Evolutionary conservation across 2,797 vertebrate species (phyloP).

Genomic region (Acipenser transmontanus): DNA sequence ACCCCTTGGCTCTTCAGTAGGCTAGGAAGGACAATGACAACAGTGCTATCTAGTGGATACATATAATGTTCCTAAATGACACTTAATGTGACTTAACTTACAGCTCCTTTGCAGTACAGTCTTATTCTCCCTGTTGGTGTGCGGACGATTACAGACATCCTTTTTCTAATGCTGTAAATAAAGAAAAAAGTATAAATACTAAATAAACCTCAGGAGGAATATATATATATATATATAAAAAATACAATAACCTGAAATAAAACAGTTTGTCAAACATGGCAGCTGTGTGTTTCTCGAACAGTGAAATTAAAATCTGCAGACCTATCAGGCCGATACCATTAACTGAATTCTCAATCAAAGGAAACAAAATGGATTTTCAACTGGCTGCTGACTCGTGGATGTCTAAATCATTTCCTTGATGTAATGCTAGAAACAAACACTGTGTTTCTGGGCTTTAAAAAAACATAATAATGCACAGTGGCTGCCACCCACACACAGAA

Average conservation of each 20-base stretch:
- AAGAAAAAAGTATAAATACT: conserved; percentile 25
- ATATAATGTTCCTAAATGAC: too few relatives aligned
- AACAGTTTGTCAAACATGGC: conserved; percentile 18
- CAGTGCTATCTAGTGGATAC: too few relatives aligned
- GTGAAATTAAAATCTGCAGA: neutral
- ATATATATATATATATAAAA: neutral
- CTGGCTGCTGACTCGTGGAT: neutral
- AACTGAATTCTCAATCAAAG: neutral
- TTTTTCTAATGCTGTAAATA: conserved; percentile 77
- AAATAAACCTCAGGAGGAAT: neutral
- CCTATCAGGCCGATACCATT: neutral
- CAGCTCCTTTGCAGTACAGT: conserved; percentile 98
- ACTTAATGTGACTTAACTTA: conserved; percentile 57
- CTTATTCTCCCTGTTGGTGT: conserved; percentile 91
- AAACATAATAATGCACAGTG: too few relatives aligned
- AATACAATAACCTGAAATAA: neutral
- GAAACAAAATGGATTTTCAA: neutral
- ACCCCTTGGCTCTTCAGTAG: too few relatives aligned
- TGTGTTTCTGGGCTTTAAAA: too few relatives aligned
- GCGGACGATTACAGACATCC: conserved; percentile 98
- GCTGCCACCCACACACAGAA: too few relatives aligned
- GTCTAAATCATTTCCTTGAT: neutral
- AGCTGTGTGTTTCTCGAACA: neutral
- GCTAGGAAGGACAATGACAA: too few relatives aligned
- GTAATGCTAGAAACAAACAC: too few relatives aligned